Evolutionary conservation across 2,113 vertebrate genomes (phyloP), one percentile per base, ranked within the genome.

Genomic region (Semnornis frantzii): DNA sequence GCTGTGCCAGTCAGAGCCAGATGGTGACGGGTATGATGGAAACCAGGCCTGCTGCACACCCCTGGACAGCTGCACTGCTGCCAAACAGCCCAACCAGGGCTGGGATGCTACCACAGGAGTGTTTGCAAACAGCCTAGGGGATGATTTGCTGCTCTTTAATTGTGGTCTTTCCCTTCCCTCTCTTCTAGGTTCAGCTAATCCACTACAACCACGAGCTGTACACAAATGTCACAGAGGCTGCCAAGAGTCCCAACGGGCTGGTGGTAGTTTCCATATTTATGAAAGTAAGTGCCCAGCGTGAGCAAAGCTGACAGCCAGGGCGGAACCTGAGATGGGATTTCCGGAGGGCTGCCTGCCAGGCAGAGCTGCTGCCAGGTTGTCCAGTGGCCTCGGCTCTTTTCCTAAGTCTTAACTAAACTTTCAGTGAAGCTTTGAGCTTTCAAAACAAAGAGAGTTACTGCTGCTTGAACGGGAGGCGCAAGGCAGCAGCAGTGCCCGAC

Each of bases 211-310:
- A 99, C 1, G 99, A 99, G 97, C 97, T 99, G 87, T 99, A 99
- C 85, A 99, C 98, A 92, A 99, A 99, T 81, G 98, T 99, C 91
- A 99, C 99, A 94, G 99, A 99, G 97, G 99, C 99, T 96, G 99
- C 99, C 64, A 99, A 99, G 97, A 99, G 99, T 97, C 99, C 99
- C 44, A 99, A 99, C 48, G 99, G 99, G 94, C 97, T 99, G 97
- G 99, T 99, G 97, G 98, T 99, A 94, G 99, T 99, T 97, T 99
- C 99, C 96, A 99, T 99, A 98, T 99, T 99, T 98, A 99, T 99
- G 98, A 99, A 99, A 98, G 99, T 99, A 97, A 98, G 99, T 97
- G 75, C 57, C 82, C 19, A 3, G 4, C 20, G 6, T 75, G 75
- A 48, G 44, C 75, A 57, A 66, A 90, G 57, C 62, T 85, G 46